A percentile compares a stretch with the other conserved stretches of the same genome.
Conservation (phyloP, 1,140 invertebrate species). For the Octopus sinensis region DNA sequence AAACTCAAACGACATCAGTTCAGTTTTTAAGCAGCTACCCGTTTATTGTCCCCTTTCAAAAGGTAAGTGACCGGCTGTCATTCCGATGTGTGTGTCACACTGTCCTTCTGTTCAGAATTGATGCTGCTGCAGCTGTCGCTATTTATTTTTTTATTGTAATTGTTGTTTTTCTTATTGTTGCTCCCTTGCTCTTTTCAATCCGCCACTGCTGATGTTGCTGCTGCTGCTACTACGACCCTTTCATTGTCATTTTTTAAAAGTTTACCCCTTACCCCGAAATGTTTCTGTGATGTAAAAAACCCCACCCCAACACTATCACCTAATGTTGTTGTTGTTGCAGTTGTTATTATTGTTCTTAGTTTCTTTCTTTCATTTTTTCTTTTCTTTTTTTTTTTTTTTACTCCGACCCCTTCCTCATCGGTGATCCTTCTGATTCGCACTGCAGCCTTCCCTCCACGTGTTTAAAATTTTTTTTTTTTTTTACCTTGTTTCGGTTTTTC, state of each 20-base stretch:
- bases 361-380: no score
- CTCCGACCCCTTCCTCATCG: no score
- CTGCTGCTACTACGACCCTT: slow-evolving; percentile 24
- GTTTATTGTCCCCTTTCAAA: no score
- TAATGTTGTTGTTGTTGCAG: not conserved
- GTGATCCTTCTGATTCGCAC: no score
- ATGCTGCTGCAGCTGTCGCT: not conserved
- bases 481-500: not conserved
- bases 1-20: no score
- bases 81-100: no score
- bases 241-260: not conserved
- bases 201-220: slow-evolving; percentile 14
- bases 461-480: not conserved
- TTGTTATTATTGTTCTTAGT: no score
- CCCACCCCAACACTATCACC: not conserved
- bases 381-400: no score
- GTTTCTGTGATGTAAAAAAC: not conserved
- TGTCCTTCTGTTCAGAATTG: no score
- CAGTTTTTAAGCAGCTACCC: no score
- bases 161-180: not conserved
- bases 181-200: not conserved
- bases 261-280: not conserved
- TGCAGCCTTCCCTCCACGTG: no score
- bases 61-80: no score
- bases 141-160: slow-evolving; percentile 14